Evolutionary conservation across 2,113 vertebrate genomes (phyloP), one percentile per base, ranked within the genome.

Genomic region (Petrocephalus zakoni): DNA sequence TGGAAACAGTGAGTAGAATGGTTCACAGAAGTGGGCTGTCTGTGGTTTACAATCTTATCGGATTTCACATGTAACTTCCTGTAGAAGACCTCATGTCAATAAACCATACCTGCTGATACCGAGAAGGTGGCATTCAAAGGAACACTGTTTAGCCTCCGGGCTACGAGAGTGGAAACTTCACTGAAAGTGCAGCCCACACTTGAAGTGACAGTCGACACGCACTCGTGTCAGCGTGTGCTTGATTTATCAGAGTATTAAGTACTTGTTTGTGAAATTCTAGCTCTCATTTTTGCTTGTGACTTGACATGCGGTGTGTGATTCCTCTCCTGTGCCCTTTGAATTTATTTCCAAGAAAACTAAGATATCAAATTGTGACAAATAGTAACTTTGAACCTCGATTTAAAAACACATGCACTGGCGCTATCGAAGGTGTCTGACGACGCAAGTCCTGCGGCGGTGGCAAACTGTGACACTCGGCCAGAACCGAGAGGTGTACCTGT

Each of bases 41-140:
- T 87, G 86, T 42, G 87, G 75, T 88, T 88, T 85, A 29, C n/a
- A 72, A 34, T 87, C 88, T 1, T 21, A 89, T 37, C 90, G 81
- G 49, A n/a, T 56, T 83, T 52, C 85, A 87, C 90, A 88, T 90
- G 89, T 89, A 87, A 88, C 75, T 83, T 88, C 88, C 88, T 88
- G 78, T 84, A 55, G 53, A 56, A 88, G 88, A 84, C 56, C 84
- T 55, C 52, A 21, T 55, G 51, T 86, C 52, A 55, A 85, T 49
- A 42, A 55, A 78, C 5, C 68, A 37, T 75, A 19, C 47, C 84
- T 89, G 22, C 64, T 11, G 21, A 87, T 51, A 86, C 46, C 19
- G 15, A 86, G 22, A 55, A 34, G 11, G 25, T 86, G 13, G 37
- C 49, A 4, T 49, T 85, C 82, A 51, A 37, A 55, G n/a, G n/a